Conservation (phyloP, 1,140 invertebrate species). For the Dryas iulia region DNA sequence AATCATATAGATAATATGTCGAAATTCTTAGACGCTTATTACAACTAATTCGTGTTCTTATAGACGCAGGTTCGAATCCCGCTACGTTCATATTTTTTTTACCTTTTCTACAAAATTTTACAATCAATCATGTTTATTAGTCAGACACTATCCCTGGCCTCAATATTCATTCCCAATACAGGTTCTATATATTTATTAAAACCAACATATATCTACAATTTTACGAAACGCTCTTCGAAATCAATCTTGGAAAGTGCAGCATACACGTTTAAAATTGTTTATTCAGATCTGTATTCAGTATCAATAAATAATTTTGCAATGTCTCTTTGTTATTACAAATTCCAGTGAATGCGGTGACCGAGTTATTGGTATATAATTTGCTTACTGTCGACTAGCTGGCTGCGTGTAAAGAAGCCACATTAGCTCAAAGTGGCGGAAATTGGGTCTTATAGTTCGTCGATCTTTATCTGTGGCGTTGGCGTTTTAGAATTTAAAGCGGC, state of each 20-base stretch:
- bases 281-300: neutral
- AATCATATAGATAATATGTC: too few species aligned
- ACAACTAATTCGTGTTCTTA: too few species aligned
- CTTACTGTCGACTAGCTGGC: constrained; percentile 5
- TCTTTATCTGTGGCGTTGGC: neutral
- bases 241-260: constrained; percentile 1
- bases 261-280: constrained; percentile 6
- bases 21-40: too few species aligned
- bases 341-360: constrained; percentile 7
- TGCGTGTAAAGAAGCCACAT: neutral
- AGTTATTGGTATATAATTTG: constrained; percentile 9
- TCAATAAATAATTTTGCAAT: constrained; percentile 17
- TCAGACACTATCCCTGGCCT: too few species aligned
- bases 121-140: too few species aligned
- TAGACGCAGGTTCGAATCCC: too few species aligned
- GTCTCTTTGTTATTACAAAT: constrained; percentile 10
- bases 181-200: neutral
- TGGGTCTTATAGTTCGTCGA: neutral
- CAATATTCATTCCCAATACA: too few species aligned
- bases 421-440: neutral
- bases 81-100: too few species aligned
- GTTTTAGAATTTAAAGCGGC: neutral
- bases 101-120: too few species aligned
- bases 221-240: neutral
- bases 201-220: neutral